Percentiles rank a stretch among this genome's conserved stretches.
These are phyloP conservation scores for Phocoena sinus DNA, from an alignment of 2,113 vertebrate species.

Conservation along the genomic window DNA sequence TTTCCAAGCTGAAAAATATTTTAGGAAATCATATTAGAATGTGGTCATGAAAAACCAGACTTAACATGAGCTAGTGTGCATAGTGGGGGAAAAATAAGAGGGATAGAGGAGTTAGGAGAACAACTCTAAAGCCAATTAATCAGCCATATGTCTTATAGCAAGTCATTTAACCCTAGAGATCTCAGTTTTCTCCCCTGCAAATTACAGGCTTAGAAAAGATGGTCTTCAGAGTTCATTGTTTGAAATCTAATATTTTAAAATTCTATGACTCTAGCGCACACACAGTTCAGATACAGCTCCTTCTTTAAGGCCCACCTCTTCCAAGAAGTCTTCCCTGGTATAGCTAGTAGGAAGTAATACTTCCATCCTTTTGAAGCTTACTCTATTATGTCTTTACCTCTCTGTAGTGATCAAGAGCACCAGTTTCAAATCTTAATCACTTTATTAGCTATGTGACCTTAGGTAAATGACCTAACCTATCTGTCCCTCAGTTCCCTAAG, in stretches of 20 bases:
- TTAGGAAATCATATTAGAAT: neutral
- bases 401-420: neutral
- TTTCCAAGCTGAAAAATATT: neutral
- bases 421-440: neutral
- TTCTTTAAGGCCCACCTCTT: neutral
- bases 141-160: slow-evolving; percentile 48
- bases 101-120: neutral
- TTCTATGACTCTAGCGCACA: neutral
- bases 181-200: slow-evolving; percentile 26
- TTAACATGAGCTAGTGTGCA: neutral
- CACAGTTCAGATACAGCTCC: neutral
- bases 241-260: neutral
- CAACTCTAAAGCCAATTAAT: slow-evolving; percentile 28
- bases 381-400: neutral
- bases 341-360: neutral
- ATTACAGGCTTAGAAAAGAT: slow-evolving; percentile 48
- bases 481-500: neutral
- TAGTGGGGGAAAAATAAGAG: neutral
- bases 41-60: neutral
- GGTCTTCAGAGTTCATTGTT: slow-evolving; percentile 31
- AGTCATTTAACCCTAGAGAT: slow-evolving; percentile 40
- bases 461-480: neutral
- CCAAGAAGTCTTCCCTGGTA: neutral
- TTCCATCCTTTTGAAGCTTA: neutral
- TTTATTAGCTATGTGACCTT: neutral